Base-by-base conservation (phyloP, 2,113 vertebrate genomes). In the Sinocyclocheilus anshuiensis region DNA sequence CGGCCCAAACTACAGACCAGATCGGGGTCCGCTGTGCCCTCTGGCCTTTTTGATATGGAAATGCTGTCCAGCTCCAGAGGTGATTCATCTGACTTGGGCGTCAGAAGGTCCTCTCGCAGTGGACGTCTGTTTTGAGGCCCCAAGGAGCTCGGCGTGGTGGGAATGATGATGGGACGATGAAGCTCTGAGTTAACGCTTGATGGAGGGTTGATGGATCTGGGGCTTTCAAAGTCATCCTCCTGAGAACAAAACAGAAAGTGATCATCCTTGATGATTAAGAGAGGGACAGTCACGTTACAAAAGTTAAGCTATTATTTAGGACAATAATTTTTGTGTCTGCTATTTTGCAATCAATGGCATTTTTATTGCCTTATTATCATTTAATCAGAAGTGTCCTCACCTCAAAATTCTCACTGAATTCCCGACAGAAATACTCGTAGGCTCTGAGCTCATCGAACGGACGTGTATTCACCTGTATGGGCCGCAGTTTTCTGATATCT, bases 351-450 rank as follows among this genome's bases (percentile, higher is more conserved):
- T 18, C 65, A 18, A 3, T 15, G 0, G 67, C 9, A 39, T 72
- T 72, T 72, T 39, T 72, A 48, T 11, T 63, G 6, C 22, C 50
- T 24, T 81, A n/a, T 69, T 29, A 5, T 9, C 2, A 67, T 4
- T 20, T 10, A 50, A 82, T n/a, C 10, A 3, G 9, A 78, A 11
- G 5, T 4, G 10, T 26, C 59, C 90, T 90, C 93, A 98, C 98
- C 97, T 98, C 96, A 92, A 99, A 99, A 90, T 97, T 96, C 90
- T 98, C 97, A 55, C 92, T 94, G 86, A 99, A 96, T 91, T 99
- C 98, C 83, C 95, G 93, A 76, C 98, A 99, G 92, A 98, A 98
- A 1, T 93, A 94, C 90, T 99, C 96, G 86, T 99, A 99, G 84
- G 96, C 93, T 94, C 95, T 96, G 85, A 99, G 91, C 89, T 99